Percentiles rank a stretch among this genome's conserved stretches.
Conservation (phyloP, 2,797 vertebrate species). For the Monodelphis domestica region DNA sequence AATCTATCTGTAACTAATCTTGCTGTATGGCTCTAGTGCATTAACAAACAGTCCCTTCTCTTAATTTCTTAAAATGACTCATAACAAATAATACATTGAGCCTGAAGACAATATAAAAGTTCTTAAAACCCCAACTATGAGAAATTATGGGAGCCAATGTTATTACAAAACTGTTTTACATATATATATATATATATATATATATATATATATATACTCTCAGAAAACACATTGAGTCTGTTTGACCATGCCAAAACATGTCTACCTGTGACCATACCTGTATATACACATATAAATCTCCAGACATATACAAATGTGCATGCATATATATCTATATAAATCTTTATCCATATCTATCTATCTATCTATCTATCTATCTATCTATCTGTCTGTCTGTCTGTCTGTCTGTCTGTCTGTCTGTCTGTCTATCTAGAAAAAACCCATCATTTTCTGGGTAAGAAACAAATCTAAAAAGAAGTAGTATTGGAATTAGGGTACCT, state of each 20-base stretch:
- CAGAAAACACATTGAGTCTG: neutral
- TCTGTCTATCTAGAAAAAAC: too few species aligned
- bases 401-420: too few species aligned
- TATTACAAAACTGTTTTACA: neutral
- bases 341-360: too few species aligned
- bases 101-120: neutral
- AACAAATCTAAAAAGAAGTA: neutral
- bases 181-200: neutral
- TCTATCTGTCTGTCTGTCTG: too few species aligned
- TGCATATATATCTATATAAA: too few species aligned
- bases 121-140: neutral
- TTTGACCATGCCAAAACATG: neutral
- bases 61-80: constrained; percentile 1
- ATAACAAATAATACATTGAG: neutral
- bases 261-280: neutral
- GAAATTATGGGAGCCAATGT: neutral
- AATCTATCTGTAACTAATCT: neutral
- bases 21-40: neutral
- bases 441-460: neutral
- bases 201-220: neutral
- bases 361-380: too few species aligned
- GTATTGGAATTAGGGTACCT: neutral
- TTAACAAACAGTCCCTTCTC: neutral
- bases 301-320: too few species aligned
- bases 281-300: neutral